A percentile compares a stretch with the other conserved stretches of the same genome.
Evolutionary conservation across 2,797 vertebrate genomes (phyloP).

Genomic region (Mareca penelope): DNA sequence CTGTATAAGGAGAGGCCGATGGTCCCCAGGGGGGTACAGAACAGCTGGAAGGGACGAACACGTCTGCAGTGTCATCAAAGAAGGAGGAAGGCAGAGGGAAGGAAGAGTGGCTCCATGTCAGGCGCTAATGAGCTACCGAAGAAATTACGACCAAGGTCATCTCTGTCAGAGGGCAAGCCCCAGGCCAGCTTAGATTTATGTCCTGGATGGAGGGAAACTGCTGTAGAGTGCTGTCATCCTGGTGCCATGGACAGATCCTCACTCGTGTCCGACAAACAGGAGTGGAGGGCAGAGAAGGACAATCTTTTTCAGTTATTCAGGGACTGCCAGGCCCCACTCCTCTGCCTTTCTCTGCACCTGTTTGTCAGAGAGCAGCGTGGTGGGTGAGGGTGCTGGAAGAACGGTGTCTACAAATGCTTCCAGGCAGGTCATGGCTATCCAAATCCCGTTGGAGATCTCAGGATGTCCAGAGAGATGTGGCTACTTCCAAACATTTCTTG

Average conservation of each 20-base stretch:
- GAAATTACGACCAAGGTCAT: neutral
- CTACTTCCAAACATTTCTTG: neutral
- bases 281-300: neutral
- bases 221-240: conserved; percentile 12
- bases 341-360: neutral
- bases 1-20: neutral
- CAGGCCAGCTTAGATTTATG: conserved; percentile 16
- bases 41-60: conserved; percentile 1
- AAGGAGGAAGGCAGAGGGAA: neutral
- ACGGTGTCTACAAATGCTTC: neutral
- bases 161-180: neutral
- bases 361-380: neutral
- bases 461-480: neutral
- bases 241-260: neutral
- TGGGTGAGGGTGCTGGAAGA: neutral
- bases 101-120: neutral
- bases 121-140: conserved; percentile 19
- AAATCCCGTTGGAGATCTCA: neutral
- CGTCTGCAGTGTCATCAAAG: neutral
- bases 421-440: neutral
- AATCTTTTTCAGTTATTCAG: neutral
- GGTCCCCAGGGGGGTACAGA: neutral
- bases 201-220: neutral
- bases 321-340: neutral
- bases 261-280: neutral